Conservation (phyloP, 1,140 invertebrate genomes). For the Drosophila hydei region DNA sequence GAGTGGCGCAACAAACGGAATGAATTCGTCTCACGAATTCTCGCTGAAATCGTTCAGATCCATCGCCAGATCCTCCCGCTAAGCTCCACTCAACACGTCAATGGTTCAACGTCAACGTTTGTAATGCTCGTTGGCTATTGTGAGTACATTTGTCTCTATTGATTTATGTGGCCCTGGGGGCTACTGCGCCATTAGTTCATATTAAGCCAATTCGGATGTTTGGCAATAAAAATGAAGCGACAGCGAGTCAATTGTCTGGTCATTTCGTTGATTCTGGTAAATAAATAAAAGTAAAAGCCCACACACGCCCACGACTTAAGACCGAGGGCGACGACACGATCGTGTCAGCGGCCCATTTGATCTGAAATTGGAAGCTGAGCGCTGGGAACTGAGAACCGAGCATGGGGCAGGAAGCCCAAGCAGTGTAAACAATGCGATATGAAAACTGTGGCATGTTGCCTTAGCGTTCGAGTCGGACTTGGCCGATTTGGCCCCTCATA, state of each 20-base stretch:
- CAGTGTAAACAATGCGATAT: conserved; percentile 35
- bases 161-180: conserved; percentile 32
- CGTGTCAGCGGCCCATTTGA: conserved; percentile 75
- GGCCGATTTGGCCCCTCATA: too few species aligned
- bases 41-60: too few species aligned
- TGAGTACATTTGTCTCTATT: conserved; percentile 16
- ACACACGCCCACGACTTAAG: conserved; percentile 49
- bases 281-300: conserved; percentile 57
- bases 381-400: conserved; percentile 8
- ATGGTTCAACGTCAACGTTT: background rate
- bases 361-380: conserved; percentile 44
- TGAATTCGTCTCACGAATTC: too few species aligned
- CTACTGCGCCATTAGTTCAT: conserved; percentile 46
- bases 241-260: conserved; percentile 43
- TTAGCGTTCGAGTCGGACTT: too few species aligned
- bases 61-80: background rate
- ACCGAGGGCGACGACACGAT: conserved; percentile 53
- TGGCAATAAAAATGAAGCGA: conserved; percentile 68
- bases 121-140: background rate
- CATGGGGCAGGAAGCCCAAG: conserved; percentile 9
- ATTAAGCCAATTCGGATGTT: conserved; percentile 58
- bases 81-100: background rate
- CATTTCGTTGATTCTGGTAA: conserved; percentile 36
- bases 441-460: conserved; percentile 60
- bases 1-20: too few species aligned